These are phyloP conservation scores for Pantherophis guttatus DNA, from an alignment of 2,113 vertebrate genomes.

Conservation along the genomic window DNA sequence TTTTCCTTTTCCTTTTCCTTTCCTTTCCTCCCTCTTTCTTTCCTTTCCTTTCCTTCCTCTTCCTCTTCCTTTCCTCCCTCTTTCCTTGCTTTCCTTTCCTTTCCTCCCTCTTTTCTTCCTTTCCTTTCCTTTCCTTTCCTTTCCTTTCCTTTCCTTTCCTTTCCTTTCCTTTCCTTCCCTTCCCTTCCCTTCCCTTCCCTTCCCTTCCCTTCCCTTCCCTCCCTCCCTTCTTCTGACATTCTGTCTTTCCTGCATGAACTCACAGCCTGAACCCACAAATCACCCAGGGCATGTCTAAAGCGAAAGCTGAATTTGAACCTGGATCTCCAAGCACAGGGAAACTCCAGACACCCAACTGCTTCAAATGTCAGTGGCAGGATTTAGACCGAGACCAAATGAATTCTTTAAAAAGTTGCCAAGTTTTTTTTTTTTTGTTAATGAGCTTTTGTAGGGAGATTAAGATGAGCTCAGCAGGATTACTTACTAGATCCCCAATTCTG, in stretches of 20 bases:
- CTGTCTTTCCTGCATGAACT: neutral
- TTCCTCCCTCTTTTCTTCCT: no score
- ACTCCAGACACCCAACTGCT: neutral
- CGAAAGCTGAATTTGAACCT: neutral
- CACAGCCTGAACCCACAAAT: neutral
- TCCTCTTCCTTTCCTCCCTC: no score
- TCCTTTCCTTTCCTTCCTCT: neutral
- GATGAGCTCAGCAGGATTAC: neutral
- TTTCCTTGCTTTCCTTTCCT: no score
- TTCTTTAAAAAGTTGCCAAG: neutral
- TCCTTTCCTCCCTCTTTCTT: neutral
- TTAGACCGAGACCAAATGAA: neutral
- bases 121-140: no score
- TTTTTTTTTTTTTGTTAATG: neutral
- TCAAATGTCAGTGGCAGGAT: neutral
- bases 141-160: no score
- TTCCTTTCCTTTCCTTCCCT: no score
- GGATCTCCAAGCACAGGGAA: neutral
- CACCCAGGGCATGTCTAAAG: neutral
- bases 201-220: no score
- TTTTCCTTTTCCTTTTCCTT: neutral
- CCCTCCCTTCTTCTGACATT: neutral
- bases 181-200: no score
- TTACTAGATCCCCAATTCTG: neutral
- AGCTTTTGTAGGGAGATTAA: neutral